A percentile compares a stretch with the other conserved stretches of the same genome.
phyloP scores from a whole-genome alignment of 2,888 invertebrate genomes.

The Chymomyza caudatula region DNA sequence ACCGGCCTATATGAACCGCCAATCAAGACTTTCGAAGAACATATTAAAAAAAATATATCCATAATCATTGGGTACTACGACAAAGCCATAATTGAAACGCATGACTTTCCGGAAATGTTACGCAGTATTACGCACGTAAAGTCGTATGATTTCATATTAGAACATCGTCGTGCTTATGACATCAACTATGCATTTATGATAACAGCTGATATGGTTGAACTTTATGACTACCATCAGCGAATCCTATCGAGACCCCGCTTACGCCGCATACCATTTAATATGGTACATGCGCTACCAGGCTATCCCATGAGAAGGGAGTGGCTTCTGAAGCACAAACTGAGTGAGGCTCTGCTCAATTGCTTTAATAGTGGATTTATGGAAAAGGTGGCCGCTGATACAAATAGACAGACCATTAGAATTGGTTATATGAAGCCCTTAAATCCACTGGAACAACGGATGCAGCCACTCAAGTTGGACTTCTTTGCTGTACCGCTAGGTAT shows the following conservation, averaged over 20 bases:
- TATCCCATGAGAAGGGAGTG: slow-evolving; percentile 50
- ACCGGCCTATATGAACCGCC: slow-evolving; percentile 53
- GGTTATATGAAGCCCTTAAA: slow-evolving; percentile 39
- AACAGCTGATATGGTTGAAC: slow-evolving; percentile 37
- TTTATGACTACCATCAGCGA: slow-evolving; percentile 46
- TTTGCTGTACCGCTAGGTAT: slow-evolving; percentile 37
- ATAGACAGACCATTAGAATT: slow-evolving; percentile 31
- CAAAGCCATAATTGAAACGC: slow-evolving; percentile 20
- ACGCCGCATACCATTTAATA: slow-evolving; percentile 35
- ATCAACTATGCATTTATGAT: slow-evolving; percentile 42
- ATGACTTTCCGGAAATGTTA: slow-evolving; percentile 38
- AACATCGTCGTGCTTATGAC: slow-evolving; percentile 45
- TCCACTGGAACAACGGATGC: slow-evolving; percentile 28
- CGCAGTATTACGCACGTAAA: slow-evolving; percentile 43
- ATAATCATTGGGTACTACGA: slow-evolving; percentile 47
- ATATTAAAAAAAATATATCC: slow-evolving; percentile 37
- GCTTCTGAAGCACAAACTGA: slow-evolving; percentile 49
- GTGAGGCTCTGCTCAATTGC: slow-evolving; percentile 43
- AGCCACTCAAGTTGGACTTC: slow-evolving; percentile 39
- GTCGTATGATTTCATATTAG: slow-evolving; percentile 31
- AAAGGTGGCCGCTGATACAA: slow-evolving; percentile 43
- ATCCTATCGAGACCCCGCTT: slow-evolving; percentile 45
- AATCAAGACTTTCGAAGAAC: slow-evolving; percentile 44
- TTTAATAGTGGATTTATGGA: slow-evolving; percentile 51
- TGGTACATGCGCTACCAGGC: slow-evolving; percentile 46